Base-by-base conservation (phyloP, 35 echinoderm and acorn worm species). In the Hemicentrotus pulcherrimus region DNA sequence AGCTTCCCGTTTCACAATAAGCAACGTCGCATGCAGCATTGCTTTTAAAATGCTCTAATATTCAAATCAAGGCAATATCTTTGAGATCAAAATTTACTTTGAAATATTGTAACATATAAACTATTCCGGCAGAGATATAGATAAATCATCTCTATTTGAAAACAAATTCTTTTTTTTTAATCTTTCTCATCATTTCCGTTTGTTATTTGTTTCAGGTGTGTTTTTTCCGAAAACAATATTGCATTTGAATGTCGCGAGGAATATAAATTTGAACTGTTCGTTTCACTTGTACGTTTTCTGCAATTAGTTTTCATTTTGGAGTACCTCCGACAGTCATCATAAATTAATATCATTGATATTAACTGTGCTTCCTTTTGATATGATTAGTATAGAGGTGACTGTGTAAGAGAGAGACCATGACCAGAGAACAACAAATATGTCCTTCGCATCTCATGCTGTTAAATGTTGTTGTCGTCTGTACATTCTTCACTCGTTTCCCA, bases 361-460 rank as follows among this genome's bases (percentile, higher is more conserved):
- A 78, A 78, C 24, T n/a, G 65, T n/a, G 65, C 65, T 78, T 78
- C 65, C 65, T 8, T 78, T 78, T 78, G 22, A 78, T 28, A 15
- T 55, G 10, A 14, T 55, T 55, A 55, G 50, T 55, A 55, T 3
- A 78, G 22, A n/a, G 65, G 2, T 78, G 65, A 78, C 18, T 78
- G 18, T 78, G 65, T 22, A 78, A 28, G 28, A 28, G 65, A 5
- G 65, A 78, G 65, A 78, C 65, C 65, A 78, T 78, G 65, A 78
- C 65, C 65, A 78, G 65, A n/a, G 28, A 78, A 78, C 65, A 78
- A 78, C 65, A 78, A 78, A 78, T 78, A 78, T n/a, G 65, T 78
- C 65, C 65, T 78, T 78, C 65, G 24, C 19, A 6, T n/a, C 8
- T 22, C 65, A 78, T 78, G 65, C 28, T 78, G 19, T 78, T n/a